Percentiles rank a stretch among this genome's conserved stretches.
Evolutionary conservation across 2,888 invertebrate genomes (phyloP).

Genomic region (Pogonocherus hispidulus): DNA sequence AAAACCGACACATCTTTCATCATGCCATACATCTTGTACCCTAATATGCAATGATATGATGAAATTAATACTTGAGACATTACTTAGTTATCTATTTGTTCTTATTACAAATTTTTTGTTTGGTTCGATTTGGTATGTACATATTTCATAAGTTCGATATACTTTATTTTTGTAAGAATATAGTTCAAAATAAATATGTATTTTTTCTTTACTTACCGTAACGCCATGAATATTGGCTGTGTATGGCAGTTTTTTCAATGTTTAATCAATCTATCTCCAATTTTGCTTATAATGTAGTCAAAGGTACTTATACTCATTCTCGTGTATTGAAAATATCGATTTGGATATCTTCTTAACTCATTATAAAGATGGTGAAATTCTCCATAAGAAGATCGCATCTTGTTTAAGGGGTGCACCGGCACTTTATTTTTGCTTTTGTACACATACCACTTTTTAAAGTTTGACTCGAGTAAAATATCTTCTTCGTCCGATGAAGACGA

Average conservation of each 20-base stretch:
- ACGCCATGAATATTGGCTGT: slow-evolving; percentile 16
- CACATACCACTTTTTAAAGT: not conserved
- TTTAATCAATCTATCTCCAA: not conserved
- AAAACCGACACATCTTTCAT: too few relatives aligned
- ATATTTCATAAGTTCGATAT: not conserved
- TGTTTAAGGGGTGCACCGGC: not conserved
- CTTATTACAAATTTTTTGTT: too few relatives aligned
- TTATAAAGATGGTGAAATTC: slow-evolving; percentile 13
- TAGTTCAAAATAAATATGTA: slow-evolving; percentile 7
- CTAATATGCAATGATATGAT: too few relatives aligned
- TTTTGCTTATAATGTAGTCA: not conserved
- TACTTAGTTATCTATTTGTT: too few relatives aligned
- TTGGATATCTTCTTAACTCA: not conserved
- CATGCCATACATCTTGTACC: too few relatives aligned
- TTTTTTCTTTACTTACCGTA: slow-evolving; percentile 25
- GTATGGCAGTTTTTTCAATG: slow-evolving; percentile 13
- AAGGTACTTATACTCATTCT: not conserved
- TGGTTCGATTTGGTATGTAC: not conserved
- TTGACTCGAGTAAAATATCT: not conserved
- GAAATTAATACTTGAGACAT: too few relatives aligned
- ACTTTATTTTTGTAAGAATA: not conserved
- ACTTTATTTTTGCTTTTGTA: not conserved
- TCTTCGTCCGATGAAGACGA: not conserved
- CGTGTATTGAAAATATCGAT: not conserved
- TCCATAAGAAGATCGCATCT: not conserved